Conservation (phyloP, 2,797 vertebrate genomes). For the Tangara arthus region DNA sequence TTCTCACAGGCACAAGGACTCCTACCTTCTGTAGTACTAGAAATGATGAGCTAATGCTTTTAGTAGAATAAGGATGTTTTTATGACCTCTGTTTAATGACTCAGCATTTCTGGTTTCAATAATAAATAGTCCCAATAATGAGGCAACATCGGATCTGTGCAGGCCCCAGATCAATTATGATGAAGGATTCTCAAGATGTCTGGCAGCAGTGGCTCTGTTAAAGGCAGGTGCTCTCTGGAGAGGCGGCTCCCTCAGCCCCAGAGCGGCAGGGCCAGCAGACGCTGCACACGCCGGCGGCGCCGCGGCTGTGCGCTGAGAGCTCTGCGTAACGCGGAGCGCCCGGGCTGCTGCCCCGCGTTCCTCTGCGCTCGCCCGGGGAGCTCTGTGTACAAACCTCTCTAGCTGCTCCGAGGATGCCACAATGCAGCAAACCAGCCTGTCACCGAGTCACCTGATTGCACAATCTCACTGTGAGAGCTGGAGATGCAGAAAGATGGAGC, state of each 20-base stretch:
- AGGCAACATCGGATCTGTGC: neutral
- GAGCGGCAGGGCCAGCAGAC: neutral
- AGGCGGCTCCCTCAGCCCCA: neutral
- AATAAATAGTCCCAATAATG: neutral
- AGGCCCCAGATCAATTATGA: neutral
- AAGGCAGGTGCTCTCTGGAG: neutral
- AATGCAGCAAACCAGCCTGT: slow-evolving; percentile 53
- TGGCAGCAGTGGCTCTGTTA: neutral
- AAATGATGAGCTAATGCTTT: slow-evolving; percentile 21
- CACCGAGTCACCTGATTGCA: slow-evolving; percentile 49
- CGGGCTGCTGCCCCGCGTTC: neutral
- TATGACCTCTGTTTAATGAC: slow-evolving; percentile 36
- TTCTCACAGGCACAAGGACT: neutral
- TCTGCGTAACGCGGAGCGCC: neutral
- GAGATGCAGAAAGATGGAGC: slow-evolving; percentile 39
- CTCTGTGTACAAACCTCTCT: neutral
- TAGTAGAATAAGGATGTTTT: neutral
- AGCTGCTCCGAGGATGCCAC: slow-evolving; percentile 32
- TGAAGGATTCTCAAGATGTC: neutral
- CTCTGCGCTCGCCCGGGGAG: neutral
- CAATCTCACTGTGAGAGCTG: neutral
- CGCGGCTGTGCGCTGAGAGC: accelerated
- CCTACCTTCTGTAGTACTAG: neutral
- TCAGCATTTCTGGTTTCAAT: neutral
- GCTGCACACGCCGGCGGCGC: accelerated